Base-by-base conservation (phyloP, 2,888 invertebrate genomes). In the Sinotaia quadrata region DNA sequence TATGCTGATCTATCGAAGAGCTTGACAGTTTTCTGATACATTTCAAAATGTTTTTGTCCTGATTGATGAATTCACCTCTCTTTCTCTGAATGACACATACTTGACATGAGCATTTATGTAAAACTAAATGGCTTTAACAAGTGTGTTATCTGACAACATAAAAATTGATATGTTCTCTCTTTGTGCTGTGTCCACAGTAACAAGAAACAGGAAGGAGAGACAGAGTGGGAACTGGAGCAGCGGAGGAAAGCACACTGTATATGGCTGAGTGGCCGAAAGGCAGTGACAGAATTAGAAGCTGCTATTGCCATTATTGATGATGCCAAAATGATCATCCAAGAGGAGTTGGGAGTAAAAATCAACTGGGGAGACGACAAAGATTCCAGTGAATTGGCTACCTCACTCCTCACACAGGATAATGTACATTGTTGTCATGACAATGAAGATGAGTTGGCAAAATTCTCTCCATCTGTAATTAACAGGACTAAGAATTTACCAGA, bases 221-320 rank as follows among this genome's bases (percentile, higher is more conserved):
- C 79, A 92, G 94, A 56, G 91, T 92, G 69, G 94, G 95, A 86
- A 89, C 75, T 93, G 93, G 81, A 89, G 58, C 91, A 92, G 85
- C 73, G 85, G 52, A 72, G 77, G 44, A 79, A 82, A 68, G 77
- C 79, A 2, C 81, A 80, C 27, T 87, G 85, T 78, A 83, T 87
- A 60, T 87, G 84, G 80, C 75, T 85, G 73, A 82, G 81, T 0
- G 87, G 87, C n/a, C 79, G 82, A 63, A 81, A 81, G 91, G 95
- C 94, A 37, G 88, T 96, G 78, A 94, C 95, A 1, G 93, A 94
- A 65, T 91, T 90, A 67, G 93, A 96, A 88, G 96, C 96, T 5
- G 95, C 97, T 4, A 88, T 91, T 71, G 90, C 94, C 76, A 90
- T 97, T 27, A 92, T 96, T 27, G 84, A 89, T 24, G 95, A 95